Evolutionary conservation across 2,888 invertebrate species (phyloP).

Genomic region (Matsumyia berberina): DNA sequence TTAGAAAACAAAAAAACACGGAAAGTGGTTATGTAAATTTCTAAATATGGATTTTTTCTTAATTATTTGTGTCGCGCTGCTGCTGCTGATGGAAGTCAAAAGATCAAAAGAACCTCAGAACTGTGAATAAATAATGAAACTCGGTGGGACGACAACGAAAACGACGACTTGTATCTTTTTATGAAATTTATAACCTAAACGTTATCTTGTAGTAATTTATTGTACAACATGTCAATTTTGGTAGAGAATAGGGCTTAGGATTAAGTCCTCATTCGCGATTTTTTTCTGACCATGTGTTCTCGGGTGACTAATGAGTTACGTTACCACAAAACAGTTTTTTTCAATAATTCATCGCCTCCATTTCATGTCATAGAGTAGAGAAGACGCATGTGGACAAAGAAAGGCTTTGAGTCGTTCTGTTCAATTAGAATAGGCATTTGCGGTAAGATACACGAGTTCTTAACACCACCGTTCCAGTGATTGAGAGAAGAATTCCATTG

Average conservation of each 20-base stretch:
- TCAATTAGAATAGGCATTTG: slow-evolving; percentile 8
- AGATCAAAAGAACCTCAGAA: slow-evolving; percentile 30
- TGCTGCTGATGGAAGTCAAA: slow-evolving; percentile 23
- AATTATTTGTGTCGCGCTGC: slow-evolving; percentile 4
- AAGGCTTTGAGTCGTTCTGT: slow-evolving; percentile 17
- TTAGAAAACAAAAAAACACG: slow-evolving; percentile 47
- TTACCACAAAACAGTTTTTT: slow-evolving; percentile 9
- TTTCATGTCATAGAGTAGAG: slow-evolving; percentile 18
- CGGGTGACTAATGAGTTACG: slow-evolving; percentile 19
- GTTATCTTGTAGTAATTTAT: slow-evolving; percentile 64
- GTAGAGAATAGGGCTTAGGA: slow-evolving; percentile 14
- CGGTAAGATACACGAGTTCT: slow-evolving; percentile 1
- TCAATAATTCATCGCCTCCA: not conserved
- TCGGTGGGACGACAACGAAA: not conserved
- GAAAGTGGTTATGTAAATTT: slow-evolving; percentile 72
- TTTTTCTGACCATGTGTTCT: slow-evolving; percentile 17
- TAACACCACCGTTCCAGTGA: not conserved
- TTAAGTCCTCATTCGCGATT: slow-evolving; percentile 56
- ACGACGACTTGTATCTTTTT: not conserved
- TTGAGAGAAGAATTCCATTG: slow-evolving; percentile 22
- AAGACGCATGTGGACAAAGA: slow-evolving; percentile 12
- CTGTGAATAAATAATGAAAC: slow-evolving; percentile 31
- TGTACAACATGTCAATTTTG: slow-evolving; percentile 43
- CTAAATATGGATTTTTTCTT: slow-evolving; percentile 36
- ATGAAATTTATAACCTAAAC: slow-evolving; percentile 24